Percentiles rank a stretch among this genome's conserved stretches.
Conservation (phyloP, 2,113 vertebrate species). For the Hypocryptadius cinnamomeus region DNA sequence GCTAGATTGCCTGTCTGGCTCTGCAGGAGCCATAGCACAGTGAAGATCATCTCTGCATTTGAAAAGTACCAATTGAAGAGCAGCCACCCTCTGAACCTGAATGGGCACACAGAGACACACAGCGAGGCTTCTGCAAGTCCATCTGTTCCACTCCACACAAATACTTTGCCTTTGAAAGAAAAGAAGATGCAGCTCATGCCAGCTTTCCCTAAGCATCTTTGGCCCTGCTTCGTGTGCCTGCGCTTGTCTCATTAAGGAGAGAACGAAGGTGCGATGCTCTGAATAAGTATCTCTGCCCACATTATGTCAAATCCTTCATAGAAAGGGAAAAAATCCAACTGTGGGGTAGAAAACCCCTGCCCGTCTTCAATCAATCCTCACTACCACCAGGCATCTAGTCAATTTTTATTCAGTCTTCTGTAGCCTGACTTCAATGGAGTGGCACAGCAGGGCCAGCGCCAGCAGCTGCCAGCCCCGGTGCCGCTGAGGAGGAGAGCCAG, state of each 20-base stretch:
- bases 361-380: conserved; percentile 83
- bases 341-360: conserved; percentile 79
- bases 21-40: neutral
- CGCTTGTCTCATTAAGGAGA: conserved; percentile 43
- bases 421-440: conserved; percentile 79
- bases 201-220: neutral
- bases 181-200: neutral
- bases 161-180: neutral
- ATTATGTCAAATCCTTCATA: conserved; percentile 80
- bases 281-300: conserved; percentile 39
- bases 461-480: conserved; percentile 46
- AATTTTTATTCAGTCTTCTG: conserved; percentile 77
- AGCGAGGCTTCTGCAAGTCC: neutral
- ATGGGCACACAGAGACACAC: neutral
- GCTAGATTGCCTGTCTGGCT: neutral
- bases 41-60: neutral
- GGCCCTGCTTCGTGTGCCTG: neutral
- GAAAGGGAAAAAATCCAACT: conserved; percentile 80
- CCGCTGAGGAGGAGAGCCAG: neutral
- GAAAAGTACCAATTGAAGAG: neutral
- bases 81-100: neutral
- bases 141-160: neutral
- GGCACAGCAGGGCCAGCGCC: conserved; percentile 75
- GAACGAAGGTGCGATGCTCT: conserved; percentile 26
- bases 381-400: conserved; percentile 75